Percentiles rank a stretch among this genome's conserved stretches.
Conservation (phyloP, 2,888 invertebrate species). For the Eupelmus urozonus region DNA sequence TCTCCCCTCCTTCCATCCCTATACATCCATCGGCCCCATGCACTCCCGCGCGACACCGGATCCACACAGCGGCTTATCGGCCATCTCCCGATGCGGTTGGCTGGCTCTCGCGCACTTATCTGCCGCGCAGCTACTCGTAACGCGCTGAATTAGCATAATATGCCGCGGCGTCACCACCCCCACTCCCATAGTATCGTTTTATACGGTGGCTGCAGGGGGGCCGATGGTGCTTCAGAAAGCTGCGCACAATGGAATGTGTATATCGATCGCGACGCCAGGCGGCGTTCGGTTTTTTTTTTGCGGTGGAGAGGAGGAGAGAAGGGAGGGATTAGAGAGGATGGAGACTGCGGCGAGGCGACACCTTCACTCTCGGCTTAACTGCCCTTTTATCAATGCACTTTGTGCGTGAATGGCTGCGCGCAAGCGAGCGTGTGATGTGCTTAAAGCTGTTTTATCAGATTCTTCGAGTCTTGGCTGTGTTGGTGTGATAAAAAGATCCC, state of each 20-base stretch:
- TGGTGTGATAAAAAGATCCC: too few relatives aligned
- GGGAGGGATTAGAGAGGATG: too few relatives aligned
- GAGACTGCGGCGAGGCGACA: too few relatives aligned
- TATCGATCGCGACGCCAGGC: slow-evolving; percentile 70
- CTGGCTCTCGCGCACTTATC: slow-evolving; percentile 1
- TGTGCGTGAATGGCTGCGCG: too few relatives aligned
- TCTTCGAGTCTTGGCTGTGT: too few relatives aligned
- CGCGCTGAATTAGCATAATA: slow-evolving; percentile 70
- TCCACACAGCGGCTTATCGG: too few relatives aligned
- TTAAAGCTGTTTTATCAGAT: too few relatives aligned
- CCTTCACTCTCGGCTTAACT: neutral
- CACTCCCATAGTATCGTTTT: slow-evolving; percentile 46
- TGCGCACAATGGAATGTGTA: slow-evolving; percentile 67
- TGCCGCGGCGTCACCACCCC: slow-evolving; percentile 56
- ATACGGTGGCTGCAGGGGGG: neutral
- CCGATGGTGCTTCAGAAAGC: slow-evolving; percentile 30
- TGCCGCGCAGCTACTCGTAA: slow-evolving; percentile 47
- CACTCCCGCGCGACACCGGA: too few relatives aligned
- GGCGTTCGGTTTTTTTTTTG: neutral
- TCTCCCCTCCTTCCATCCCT: too few relatives aligned
- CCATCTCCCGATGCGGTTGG: neutral
- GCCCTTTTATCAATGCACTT: slow-evolving; percentile 12
- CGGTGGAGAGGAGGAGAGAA: too few relatives aligned
- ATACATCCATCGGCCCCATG: too few relatives aligned
- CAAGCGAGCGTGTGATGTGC: too few relatives aligned